Evolutionary conservation across 1,140 invertebrate species (phyloP), one percentile per base, ranked within the genome.

Genomic region (Nixonia krombeini): DNA sequence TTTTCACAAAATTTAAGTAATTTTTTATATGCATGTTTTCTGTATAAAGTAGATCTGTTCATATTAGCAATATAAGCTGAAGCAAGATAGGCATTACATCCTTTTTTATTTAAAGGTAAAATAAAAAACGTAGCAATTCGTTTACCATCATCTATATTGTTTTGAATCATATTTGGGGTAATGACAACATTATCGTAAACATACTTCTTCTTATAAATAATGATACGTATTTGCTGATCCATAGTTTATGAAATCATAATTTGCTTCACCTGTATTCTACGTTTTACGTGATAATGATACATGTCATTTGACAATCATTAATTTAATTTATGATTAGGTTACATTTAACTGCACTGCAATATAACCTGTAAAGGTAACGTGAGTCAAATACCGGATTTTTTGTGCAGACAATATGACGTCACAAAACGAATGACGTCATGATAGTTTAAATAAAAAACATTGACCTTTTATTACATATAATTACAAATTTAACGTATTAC

Each of bases 21-120:
- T 1, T 26, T 12, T 28, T 56, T 42, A 4, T 74, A 13, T 8
- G 74, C 70, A 31, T 46, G 72, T 51, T 40, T 51, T 8, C 74
- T 72, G 68, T 81, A 85, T 33, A 55, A 12, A n/a, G 55, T 9
- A 0, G 79, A 84, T 4, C 17, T 38, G 41, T 37, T 58, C 9
- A 81, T 53, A 9, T 40, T 61, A 26, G 35, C 8, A 38, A 76
- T 29, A 46, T 72, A 81, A 8, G 55, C 70, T n/a, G 81, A 83
- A 8, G 73, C 70, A n/a, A 81, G 18, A 42, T 82, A 79, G 5
- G 77, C 74, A 66, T 75, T 64, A 15, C 75, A 62, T 41, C 81
- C 77, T 38, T 47, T 69, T 28, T 53, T 55, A 26, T 74, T 76
- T 8, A 82, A 16, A n/a, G 5, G 8, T 18, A 74, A 40, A 28